Evolutionary conservation across 2,888 invertebrate species (phyloP), one percentile per base, ranked within the genome.

Genomic region (Aquatica leii): DNA sequence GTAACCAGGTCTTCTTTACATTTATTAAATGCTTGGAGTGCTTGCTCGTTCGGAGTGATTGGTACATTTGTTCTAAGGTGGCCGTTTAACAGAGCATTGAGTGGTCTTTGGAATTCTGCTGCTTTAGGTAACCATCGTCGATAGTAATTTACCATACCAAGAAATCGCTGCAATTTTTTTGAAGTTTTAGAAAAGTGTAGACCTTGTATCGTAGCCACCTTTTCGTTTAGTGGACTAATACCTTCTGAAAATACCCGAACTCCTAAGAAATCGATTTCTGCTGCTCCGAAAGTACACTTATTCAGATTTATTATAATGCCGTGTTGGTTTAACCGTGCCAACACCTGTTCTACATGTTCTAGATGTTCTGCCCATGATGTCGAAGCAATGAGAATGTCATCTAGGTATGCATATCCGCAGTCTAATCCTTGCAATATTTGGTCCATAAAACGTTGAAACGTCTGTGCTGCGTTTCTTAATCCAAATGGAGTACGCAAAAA

Each of bases 61-160:
- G n/a, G 11, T 11, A 4, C 11, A 11, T 55, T 18, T 0, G 15
- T 24, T 24, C 14, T 41, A 2, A n/a, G 1, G 1, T 5, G n/a
- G 5, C 31, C 31, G 1, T 55, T 31, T 8, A 55, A 12, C 1
- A 55, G 24, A 4, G 1, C 12, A 5, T 14, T 43, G 5, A 55
- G 2, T 1, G 46, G 31, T 43, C 9, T 18, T 41, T 43, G 55
- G 0, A 17, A 20, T 1, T 18, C 12, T 14, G 55, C 41, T 6
- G 55, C 55, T 5, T 43, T n/a, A 1, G 55, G 24, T 5, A 55
- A 1, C 20, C 20, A 55, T n/a, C 58, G 9, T 58, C 50, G 35
- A 37, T 58, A 58, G 34, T 24, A 58, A 17, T 49, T 58, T 21
- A 59, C 15, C 59, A 51, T 49, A 12, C 15, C 55, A 12, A 43